Evolutionary conservation across 53 echinoderm and acorn worm genomes (phyloP).

Genomic region (Apostichopus leukothele): DNA sequence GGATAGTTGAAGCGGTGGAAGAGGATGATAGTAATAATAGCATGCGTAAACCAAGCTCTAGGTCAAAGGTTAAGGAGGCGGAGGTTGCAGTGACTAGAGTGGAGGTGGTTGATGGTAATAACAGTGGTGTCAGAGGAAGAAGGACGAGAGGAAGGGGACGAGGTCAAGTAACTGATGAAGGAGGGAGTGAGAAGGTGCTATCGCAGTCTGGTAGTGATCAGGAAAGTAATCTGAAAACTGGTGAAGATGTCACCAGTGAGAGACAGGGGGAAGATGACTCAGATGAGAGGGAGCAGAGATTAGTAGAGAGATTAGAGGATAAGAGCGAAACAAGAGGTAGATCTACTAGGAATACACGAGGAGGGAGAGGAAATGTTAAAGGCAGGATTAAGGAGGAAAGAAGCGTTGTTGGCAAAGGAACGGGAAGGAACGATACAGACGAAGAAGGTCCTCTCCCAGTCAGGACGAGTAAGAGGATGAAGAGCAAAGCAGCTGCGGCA

Average conservation of each 20-base stretch:
- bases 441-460: neutral
- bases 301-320: neutral
- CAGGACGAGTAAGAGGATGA: neutral
- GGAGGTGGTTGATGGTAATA: neutral
- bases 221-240: conserved; percentile 20
- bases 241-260: neutral
- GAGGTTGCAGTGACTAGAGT: neutral
- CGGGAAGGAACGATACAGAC: neutral
- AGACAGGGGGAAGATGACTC: neutral
- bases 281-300: neutral
- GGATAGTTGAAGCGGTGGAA: neutral
- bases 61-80: neutral
- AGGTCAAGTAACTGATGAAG: conserved; percentile 18
- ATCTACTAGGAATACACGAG: conserved; percentile 25
- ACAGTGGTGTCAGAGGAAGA: no score
- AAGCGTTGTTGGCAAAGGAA: neutral
- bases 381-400: neutral
- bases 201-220: conserved; percentile 42
- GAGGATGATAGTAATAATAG: neutral
- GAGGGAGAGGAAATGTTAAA: neutral
- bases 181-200: neutral
- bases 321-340: neutral
- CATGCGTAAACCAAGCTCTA: conserved; percentile 23
- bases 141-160: conserved; percentile 20
- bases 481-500: neutral